Evolutionary conservation across 23 tunicate species (phyloP), one percentile per base, ranked within the genome.

Genomic region (Styela plicata): DNA sequence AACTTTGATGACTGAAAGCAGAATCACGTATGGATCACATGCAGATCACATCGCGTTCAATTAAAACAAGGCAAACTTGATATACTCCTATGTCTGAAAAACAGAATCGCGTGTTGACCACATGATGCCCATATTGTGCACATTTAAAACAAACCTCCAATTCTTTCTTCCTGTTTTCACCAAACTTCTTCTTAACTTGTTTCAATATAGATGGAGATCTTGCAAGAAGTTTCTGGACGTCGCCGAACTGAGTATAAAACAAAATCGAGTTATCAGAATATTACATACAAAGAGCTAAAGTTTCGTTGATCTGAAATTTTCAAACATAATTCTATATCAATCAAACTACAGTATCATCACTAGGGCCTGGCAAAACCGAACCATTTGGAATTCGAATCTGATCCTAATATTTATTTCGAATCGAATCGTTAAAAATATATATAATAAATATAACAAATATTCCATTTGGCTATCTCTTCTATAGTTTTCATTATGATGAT

Each of bases 161-260:
- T 22, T 35, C 64, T 3, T 37, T 75, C 23, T 75, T 52, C 63
- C 35, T 75, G 34, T 75, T 75, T 27, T 7, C 19, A 10, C 36
- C 22, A 17, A 3, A 36, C n/a, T 31, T 31, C 63, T 37, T 36
- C 28, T 75, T 75, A 3, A 36, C 80, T 7, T 52, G 34, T 52
- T 75, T 37, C 64, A 75, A 24, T 23, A 75, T 52, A 2, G 80
- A 19, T 24, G 80, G 63, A 10, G 80, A 75, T 27, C 28, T 36
- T 52, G 5, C 7, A 22, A 75, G 24, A 24, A 36, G 32, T 18
- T 3, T 26, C 3, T 75, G 24, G 24, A 52, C 2, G 31, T 52
- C 68, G 29, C 63, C 64, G 25, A 75, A 75, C 80, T 75, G 57
- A 44, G 13, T 7, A 44, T 44, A 44, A 44, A 44, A 5, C 10